phyloP scores from a whole-genome alignment of 2,113 vertebrate species.

The Monopterus albus region DNA sequence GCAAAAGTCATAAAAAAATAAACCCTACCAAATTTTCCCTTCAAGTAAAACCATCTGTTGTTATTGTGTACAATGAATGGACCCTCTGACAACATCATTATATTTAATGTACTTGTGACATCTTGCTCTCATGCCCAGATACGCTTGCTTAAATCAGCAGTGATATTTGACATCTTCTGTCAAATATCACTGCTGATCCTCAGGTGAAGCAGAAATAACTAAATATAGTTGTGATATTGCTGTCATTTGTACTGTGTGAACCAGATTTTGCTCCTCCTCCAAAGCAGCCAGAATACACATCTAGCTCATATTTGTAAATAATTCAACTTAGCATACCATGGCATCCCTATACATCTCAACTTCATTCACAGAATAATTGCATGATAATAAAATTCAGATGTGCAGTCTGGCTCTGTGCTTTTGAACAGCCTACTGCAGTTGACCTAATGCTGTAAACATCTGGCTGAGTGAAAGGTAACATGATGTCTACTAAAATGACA shows the following conservation, averaged over 20 bases:
- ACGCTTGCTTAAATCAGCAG: neutral
- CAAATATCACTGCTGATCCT: constrained; percentile 18
- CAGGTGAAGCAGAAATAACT: no score
- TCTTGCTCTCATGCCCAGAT: constrained; percentile 13
- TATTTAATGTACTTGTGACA: constrained; percentile 42
- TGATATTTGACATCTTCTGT: constrained; percentile 17
- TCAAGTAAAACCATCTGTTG: constrained; percentile 71
- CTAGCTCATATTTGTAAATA: constrained; percentile 22
- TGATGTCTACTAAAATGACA: constrained; percentile 59
- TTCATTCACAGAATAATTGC: constrained; percentile 63
- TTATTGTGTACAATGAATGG: constrained; percentile 43
- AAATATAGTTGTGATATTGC: neutral
- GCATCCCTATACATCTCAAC: constrained; percentile 56
- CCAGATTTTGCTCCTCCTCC: neutral
- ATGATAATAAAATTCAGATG: constrained; percentile 73
- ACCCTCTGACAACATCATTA: constrained; percentile 38
- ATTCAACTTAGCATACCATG: constrained; percentile 16
- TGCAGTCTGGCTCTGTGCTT: constrained; percentile 49
- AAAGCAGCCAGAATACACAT: constrained; percentile 6
- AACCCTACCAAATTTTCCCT: constrained; percentile 63
- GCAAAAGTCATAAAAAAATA: constrained; percentile 62
- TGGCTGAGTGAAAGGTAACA: constrained; percentile 54
- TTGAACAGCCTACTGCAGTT: constrained; percentile 54
- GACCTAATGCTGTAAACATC: constrained; percentile 70
- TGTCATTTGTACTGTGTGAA: neutral